phyloP scores from a whole-genome alignment of 2,797 vertebrate species.

The Halcyon smyrnensis region DNA sequence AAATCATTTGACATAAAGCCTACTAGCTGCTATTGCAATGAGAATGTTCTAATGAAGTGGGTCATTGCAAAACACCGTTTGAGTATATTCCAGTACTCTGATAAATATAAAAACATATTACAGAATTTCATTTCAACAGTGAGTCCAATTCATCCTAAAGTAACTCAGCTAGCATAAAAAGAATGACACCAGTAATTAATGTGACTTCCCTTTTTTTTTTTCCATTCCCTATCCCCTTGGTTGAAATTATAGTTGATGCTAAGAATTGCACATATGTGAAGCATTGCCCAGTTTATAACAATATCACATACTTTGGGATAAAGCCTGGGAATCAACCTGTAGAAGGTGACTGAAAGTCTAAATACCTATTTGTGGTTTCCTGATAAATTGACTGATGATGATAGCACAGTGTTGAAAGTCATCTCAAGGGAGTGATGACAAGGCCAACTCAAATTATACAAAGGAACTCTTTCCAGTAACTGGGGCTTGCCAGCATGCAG shows the following conservation, averaged over 20 bases:
- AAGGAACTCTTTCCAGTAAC: not conserved
- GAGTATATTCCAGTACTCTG: not conserved
- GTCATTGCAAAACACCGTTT: not conserved
- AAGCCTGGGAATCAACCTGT: not conserved
- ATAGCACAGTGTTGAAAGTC: not conserved
- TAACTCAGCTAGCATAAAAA: not conserved
- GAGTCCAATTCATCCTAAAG: not conserved
- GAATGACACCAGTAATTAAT: not conserved
- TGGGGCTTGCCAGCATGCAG: not conserved
- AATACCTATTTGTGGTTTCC: not conserved
- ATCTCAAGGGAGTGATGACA: not conserved
- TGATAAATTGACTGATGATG: not conserved
- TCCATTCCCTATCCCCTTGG: fast-evolving
- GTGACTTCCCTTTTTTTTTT: not conserved
- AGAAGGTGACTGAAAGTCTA: not conserved
- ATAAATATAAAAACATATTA: not conserved
- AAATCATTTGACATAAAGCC: constrained; percentile 37
- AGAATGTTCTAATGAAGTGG: not conserved
- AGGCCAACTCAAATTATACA: not conserved
- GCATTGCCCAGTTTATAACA: not conserved
- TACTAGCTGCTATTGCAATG: not conserved
- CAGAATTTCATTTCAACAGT: not conserved
- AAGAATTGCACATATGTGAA: not conserved
- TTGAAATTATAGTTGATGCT: not conserved
- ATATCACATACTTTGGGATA: not conserved